Base-by-base conservation (phyloP, 2,797 vertebrate species). In the Ispidina picta region DNA sequence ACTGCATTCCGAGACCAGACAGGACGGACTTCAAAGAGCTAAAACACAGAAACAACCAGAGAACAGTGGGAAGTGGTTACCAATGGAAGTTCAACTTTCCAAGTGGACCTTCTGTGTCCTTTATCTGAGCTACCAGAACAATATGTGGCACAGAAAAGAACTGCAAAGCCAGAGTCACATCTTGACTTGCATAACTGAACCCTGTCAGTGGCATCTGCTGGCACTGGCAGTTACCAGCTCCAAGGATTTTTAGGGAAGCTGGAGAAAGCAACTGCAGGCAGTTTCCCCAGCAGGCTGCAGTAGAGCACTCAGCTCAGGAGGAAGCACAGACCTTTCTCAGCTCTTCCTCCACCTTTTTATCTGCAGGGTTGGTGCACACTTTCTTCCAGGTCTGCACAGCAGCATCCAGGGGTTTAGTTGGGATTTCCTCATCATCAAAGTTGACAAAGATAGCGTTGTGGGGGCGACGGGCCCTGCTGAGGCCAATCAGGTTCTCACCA, bases 1-100 rank as follows among this genome's bases (percentile, higher is more conserved):
- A 99, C 98, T 0, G 98, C 99, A 3, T 99, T 99, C 44, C 98
- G 97, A 17, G 99, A 99, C 99, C 99, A 99, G 96, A 99, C 94
- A 3, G 88, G 88, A 44, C 99, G 98, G 56, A 96, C 96, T 83
- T 98, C 98, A 86, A 99, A 99, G 91, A 99, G 98, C 99, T 99
- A 93, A 37, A 95, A 70, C 88, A 95, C 15, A 89, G 22, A 66
- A 29, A 19, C 9, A 82, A 19, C 44, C 60, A 44, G 16, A 35
- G 9, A 48, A 12, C 31, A 70, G 23, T 6, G 25, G 20, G 17
- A 37, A 37, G 22, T 16, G 10, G 9, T 56, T 18, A 58, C 11
- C 59, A 62, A 29, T 5, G 10, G 56, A 54, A 83, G 4, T 22
- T 44, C 68, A 78, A 35, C 41, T 59, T 63, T 20, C 25, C 31